Base-by-base conservation (phyloP, 1,140 invertebrate species). In the Diorhabda carinulata region DNA sequence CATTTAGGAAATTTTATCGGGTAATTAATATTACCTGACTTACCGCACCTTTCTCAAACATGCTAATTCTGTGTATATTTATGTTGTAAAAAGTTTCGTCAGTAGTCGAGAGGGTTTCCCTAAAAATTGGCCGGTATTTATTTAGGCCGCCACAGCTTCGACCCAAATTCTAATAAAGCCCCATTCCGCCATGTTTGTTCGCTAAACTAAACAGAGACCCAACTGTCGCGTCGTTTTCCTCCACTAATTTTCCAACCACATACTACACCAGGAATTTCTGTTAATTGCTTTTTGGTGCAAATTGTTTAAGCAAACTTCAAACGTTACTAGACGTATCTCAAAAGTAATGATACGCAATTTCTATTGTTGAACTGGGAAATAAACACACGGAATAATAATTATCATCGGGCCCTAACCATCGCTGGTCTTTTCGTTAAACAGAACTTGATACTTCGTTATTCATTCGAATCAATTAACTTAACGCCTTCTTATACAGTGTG, bases 221-320 rank as follows among this genome's bases (percentile, higher is more conserved):
- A 52, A 52, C 6, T n/a, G 47, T 8, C 47, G 47, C 47, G 47
- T n/a, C 47, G n/a, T n/a, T 52, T 52, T 52, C 47, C 47, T 52
- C 47, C 47, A 52, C 47, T 52, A 52, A 52, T 52, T 52, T 52
- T 52, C 47, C 47, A 52, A 52, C 47, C 47, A 52, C 47, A 52
- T n/a, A 52, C 6, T 52, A 52, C 47, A 52, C 47, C 47, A 52
- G 47, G 47, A 52, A 52, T 52, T 52, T 52, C 47, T 52, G 47
- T 52, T 52, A 52, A 52, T 52, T 52, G 47, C 47, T 52, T 52
- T 52, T 52, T 52, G 47, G 47, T 52, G 47, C 47, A 52, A 52
- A 52, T 52, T 52, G 47, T 52, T 52, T 52, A 52, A 52, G 47
- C n/a, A 52, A 6, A 52, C 6, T 52, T 52, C n/a, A 52, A 52